Evolutionary conservation across 2,888 invertebrate species (phyloP).

Genomic region (Pseudococcus longispinus): DNA sequence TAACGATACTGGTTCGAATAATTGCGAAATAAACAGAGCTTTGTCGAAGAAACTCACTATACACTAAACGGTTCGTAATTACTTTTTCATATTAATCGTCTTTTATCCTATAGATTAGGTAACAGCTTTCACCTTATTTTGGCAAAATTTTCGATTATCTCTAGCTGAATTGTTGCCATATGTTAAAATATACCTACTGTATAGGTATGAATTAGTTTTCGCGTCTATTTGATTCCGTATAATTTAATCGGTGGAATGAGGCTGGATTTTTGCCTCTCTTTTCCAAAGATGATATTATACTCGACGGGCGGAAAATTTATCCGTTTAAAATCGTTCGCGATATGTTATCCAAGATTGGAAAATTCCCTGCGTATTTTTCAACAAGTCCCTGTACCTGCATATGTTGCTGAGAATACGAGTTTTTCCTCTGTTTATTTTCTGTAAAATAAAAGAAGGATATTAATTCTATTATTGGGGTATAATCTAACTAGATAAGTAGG

Average conservation of each 20-base stretch:
- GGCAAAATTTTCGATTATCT: slow-evolving; percentile 37
- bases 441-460: too few species aligned
- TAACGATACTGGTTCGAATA: slow-evolving; percentile 2
- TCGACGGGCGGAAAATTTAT: background rate
- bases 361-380: background rate
- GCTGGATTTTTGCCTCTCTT: background rate
- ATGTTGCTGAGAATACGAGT: too few species aligned
- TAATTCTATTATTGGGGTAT: too few species aligned
- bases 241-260: slow-evolving; percentile 23
- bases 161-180: slow-evolving; percentile 39
- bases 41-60: slow-evolving; percentile 6
- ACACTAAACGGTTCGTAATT: slow-evolving; percentile 41
- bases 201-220: slow-evolving; percentile 20
- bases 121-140: slow-evolving; percentile 45
- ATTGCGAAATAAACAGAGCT: slow-evolving; percentile 27
- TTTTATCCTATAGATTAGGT: slow-evolving; percentile 37
- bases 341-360: background rate
- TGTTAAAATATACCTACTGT: slow-evolving; percentile 6
- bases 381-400: background rate
- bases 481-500: too few species aligned
- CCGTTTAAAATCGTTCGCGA: background rate
- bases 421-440: too few species aligned
- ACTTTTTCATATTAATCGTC: slow-evolving; percentile 44
- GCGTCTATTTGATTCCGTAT: slow-evolving; percentile 22
- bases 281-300: background rate